A percentile compares a stretch with the other conserved stretches of the same genome.
phyloP scores from a whole-genome alignment of 2,797 vertebrate genomes.

The Hippopotamyrus pictus region DNA sequence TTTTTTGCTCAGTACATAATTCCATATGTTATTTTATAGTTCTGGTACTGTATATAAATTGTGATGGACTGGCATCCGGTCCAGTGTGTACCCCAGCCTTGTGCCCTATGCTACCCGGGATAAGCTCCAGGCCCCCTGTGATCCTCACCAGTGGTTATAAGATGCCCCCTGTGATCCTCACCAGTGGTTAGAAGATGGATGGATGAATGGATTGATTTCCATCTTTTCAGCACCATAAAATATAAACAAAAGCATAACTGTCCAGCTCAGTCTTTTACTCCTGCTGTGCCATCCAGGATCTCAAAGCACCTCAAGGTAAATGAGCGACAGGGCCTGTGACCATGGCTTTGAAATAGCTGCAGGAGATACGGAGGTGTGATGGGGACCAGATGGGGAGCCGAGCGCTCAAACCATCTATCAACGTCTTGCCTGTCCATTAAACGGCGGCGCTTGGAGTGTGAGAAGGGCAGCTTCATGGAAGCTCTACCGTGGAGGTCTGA shows the following conservation, averaged over 20 bases:
- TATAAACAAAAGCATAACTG: conserved; percentile 2
- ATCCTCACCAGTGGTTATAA: background rate
- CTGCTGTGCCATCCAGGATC: background rate
- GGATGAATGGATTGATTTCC: conserved; percentile 12
- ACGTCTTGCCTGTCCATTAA: conserved; percentile 22
- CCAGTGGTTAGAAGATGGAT: background rate
- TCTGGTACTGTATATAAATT: background rate
- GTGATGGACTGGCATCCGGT: background rate
- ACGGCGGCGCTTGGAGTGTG: background rate
- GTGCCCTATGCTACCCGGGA: background rate
- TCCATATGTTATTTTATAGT: background rate
- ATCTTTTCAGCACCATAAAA: conserved; percentile 32
- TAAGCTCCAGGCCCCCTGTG: background rate
- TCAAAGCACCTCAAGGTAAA: conserved; percentile 19
- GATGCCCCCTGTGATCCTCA: background rate
- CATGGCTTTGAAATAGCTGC: conserved; percentile 19
- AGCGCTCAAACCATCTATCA: conserved; percentile 28
- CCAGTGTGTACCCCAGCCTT: background rate
- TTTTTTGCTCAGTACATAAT: background rate
- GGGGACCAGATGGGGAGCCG: conserved; percentile 22
- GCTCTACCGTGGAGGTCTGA: conserved; percentile 39
- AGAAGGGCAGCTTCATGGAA: conserved; percentile 21
- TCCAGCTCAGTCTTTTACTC: background rate
- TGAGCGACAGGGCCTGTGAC: background rate
- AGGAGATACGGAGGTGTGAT: conserved; percentile 16